These are phyloP conservation scores for Euzophera pinguis DNA, from an alignment of 2,888 invertebrate species.

Conservation along the genomic window DNA sequence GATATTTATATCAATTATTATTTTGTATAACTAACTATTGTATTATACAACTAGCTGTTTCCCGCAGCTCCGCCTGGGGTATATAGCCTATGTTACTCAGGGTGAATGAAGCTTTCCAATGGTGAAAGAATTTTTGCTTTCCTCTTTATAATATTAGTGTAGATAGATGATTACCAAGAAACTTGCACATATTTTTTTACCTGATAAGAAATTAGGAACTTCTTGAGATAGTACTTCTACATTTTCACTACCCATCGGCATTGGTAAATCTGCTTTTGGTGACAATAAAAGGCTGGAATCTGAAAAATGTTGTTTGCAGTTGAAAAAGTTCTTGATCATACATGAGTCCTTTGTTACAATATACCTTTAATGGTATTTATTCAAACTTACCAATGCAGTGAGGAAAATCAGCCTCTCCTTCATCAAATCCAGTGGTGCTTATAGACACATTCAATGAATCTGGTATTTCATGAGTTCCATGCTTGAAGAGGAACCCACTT, in stretches of 20 bases:
- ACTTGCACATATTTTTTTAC: slow-evolving; percentile 26
- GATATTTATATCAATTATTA: no score
- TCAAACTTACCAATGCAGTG: slow-evolving; percentile 49
- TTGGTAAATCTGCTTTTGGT: slow-evolving; percentile 55
- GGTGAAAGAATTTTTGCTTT: no score
- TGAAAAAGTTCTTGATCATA: slow-evolving; percentile 1
- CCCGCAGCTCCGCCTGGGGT: no score
- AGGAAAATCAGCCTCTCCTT: slow-evolving; percentile 50
- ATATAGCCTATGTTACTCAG: no score
- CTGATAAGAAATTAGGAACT: slow-evolving; percentile 60
- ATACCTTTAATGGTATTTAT: not conserved
- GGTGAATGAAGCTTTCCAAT: no score
- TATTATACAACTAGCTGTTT: no score
- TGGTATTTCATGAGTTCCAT: slow-evolving; percentile 46
- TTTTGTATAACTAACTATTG: no score
- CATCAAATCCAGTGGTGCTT: slow-evolving; percentile 58
- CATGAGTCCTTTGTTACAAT: no score
- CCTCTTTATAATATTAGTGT: no score
- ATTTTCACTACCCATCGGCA: slow-evolving; percentile 31
- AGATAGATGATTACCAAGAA: no score
- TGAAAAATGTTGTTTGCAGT: slow-evolving; percentile 29
- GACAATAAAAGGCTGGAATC: slow-evolving; percentile 64
- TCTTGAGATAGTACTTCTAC: slow-evolving; percentile 48
- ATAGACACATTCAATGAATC: slow-evolving; percentile 58
- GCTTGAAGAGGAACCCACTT: slow-evolving; percentile 48